Evolutionary conservation across 2,888 invertebrate species (phyloP), one percentile per base, ranked within the genome.

Genomic region (Pseudanteris insignis): DNA sequence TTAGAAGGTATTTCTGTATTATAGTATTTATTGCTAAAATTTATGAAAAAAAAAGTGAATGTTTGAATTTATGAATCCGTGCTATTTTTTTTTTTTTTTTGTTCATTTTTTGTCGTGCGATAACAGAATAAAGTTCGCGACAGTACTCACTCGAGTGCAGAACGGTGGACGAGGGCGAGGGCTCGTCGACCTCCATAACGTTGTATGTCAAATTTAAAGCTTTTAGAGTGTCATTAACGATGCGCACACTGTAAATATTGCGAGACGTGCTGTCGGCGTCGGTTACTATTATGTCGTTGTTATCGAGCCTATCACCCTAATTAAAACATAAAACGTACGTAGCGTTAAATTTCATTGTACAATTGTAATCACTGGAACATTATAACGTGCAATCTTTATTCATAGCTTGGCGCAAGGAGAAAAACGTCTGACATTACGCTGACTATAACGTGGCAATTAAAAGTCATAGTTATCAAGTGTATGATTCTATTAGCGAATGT

Each of bases 251-350:
- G 66, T 82, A 83, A 14, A 73, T 69, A 65, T 83, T 84, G 25
- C 80, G 81, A 8, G 65, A 72, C 6, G 70, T 64, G 9, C 77
- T 74, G 66, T 84, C 84, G 3, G 74, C 73, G 53, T 84, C 84
- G 46, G 71, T 77, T 58, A 84, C 73, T 59, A 83, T 71, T 38
- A 83, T 60, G 40, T 74, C 69, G 21, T 74, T 68, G 14, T 78
- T 73, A 55, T 78, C 76, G 9, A 82, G 67, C 34, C 71, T 67
- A 10, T 76, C 70, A 1, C 76, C 80, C 82, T 83, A 70, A 30
- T 66, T 47, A 29, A 40, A 29, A 29, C 10, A 11, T 2, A 10
- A 29, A 2, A 29, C 2, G 11, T 10, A 29, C 2, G 4, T 5
- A 18, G n/a, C n/a, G n/a, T n/a, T n/a, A n/a, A n/a, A n/a, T n/a